phyloP scores from a whole-genome alignment of 1,140 invertebrate species.

The Zelostemma sp. region DNA sequence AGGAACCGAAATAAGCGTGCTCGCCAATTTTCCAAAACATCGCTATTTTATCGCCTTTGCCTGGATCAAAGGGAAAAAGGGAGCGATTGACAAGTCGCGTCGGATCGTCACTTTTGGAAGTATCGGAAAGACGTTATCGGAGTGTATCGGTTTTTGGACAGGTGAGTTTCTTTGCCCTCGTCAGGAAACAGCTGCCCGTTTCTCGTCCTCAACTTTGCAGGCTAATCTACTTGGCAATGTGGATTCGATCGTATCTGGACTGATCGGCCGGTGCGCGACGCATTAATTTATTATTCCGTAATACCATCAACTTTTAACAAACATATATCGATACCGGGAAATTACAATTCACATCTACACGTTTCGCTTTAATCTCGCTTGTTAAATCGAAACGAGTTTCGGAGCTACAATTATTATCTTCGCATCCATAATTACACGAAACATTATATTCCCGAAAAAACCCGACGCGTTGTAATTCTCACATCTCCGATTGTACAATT shows the following conservation, averaged over 20 bases:
- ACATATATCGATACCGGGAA: constrained; percentile 42
- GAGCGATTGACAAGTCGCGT: constrained; percentile 28
- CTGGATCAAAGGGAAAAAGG: neutral
- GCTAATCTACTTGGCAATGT: constrained; percentile 46
- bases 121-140: constrained; percentile 53
- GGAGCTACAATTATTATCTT: neutral
- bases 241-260: constrained; percentile 44
- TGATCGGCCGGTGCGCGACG: constrained; percentile 48
- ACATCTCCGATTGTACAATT: neutral
- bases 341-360: constrained; percentile 20
- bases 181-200: constrained; percentile 53
- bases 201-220: constrained; percentile 43
- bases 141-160: constrained; percentile 51
- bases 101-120: constrained; percentile 39
- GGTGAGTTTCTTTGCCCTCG: constrained; percentile 54
- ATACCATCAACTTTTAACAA: constrained; percentile 42
- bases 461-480: no score
- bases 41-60: no score
- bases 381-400: neutral
- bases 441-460: neutral
- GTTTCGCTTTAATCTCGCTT: neutral
- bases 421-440: neutral
- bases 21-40: no score
- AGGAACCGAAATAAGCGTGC: no score
- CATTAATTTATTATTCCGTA: constrained; percentile 49